These are phyloP conservation scores for Kryptolebias ocellatus DNA, from an alignment of 2,797 vertebrate species.

Conservation along the genomic window DNA sequence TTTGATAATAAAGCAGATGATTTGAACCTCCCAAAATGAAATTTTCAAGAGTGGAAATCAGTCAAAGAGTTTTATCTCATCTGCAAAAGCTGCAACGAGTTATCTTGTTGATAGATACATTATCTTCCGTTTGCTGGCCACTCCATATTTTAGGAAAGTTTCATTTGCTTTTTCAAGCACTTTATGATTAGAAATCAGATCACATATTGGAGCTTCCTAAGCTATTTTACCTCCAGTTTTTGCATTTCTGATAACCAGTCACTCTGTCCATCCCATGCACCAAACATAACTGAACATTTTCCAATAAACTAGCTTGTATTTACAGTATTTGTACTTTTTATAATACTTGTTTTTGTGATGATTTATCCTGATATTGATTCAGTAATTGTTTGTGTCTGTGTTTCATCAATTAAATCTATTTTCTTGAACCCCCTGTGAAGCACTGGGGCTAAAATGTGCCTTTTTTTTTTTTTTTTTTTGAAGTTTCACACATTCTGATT, in stretches of 20 bases:
- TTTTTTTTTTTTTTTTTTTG: background rate
- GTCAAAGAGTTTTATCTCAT: constrained; percentile 1
- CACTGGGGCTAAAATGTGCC: background rate
- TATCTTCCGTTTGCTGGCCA: background rate
- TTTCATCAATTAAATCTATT: background rate
- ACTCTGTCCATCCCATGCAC: background rate
- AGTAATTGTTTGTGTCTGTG: background rate
- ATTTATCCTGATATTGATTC: background rate
- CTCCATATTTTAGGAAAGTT: background rate
- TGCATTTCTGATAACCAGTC: background rate
- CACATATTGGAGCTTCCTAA: background rate
- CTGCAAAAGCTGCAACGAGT: background rate
- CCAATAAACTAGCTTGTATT: background rate
- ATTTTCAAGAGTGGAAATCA: constrained; percentile 1
- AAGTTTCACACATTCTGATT: constrained; percentile 57
- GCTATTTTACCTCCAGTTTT: background rate
- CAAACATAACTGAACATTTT: background rate
- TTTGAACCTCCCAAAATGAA: background rate
- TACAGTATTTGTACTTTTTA: too few relatives aligned
- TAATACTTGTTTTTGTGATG: background rate
- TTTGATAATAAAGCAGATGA: background rate
- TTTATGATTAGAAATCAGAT: background rate
- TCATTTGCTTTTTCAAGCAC: background rate
- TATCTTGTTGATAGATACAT: background rate
- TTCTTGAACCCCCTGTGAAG: background rate